phyloP scores from a whole-genome alignment of 2,113 vertebrate species.

The Chloropsis cyanopogon region DNA sequence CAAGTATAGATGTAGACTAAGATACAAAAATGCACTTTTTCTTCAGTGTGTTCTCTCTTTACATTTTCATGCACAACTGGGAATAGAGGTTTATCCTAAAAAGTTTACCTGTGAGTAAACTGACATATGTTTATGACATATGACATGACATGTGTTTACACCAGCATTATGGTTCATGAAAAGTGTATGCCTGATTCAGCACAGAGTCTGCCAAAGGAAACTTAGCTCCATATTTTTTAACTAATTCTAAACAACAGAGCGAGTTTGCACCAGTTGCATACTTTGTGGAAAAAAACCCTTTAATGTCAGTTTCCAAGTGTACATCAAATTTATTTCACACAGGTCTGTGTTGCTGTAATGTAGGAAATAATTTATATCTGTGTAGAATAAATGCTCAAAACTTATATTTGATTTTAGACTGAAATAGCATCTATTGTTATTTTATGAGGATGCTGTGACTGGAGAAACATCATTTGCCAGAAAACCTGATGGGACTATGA shows the following conservation, averaged over 20 bases:
- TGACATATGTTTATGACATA: conserved; percentile 60
- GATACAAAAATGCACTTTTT: not conserved
- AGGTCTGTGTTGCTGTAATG: not conserved
- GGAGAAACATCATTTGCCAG: not conserved
- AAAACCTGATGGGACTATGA: not conserved
- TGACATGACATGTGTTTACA: conserved; percentile 43
- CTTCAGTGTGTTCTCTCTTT: not conserved
- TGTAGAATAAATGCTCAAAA: not conserved
- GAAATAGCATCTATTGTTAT: not conserved
- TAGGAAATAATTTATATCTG: not conserved
- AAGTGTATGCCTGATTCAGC: conserved; percentile 34
- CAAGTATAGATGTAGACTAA: not conserved
- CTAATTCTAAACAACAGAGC: not conserved
- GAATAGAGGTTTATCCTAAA: conserved; percentile 46
- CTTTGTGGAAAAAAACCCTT: not conserved
- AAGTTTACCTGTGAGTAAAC: conserved; percentile 63
- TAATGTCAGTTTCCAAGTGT: not conserved
- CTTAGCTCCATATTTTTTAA: conserved; percentile 9
- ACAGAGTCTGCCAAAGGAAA: conserved; percentile 27
- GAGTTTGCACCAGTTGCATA: not conserved
- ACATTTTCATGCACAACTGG: conserved; percentile 27
- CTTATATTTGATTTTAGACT: not conserved
- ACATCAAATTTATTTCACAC: not conserved
- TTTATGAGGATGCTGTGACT: not conserved
- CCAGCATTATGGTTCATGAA: conserved; percentile 40